Base-by-base conservation (phyloP, 1,140 invertebrate genomes). In the Araneus ventricosus region DNA sequence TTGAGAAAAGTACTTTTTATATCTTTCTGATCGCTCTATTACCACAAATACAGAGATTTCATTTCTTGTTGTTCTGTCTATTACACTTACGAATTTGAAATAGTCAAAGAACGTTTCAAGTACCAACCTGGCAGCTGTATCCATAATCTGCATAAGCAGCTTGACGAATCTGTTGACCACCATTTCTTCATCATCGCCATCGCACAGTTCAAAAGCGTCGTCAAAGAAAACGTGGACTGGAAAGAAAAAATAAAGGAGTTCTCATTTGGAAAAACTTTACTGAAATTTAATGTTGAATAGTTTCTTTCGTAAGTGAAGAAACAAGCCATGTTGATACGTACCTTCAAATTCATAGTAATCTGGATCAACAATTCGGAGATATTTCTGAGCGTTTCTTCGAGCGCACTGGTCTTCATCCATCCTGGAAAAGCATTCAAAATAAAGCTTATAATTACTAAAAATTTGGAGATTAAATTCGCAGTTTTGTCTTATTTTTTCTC, bases 161-260 rank as follows among this genome's bases (percentile, higher is more conserved):
- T 99, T 98, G 0, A 99, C 99, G 96, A 99, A 99, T 30, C 98
- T 96, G 96, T 99, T 99, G 57, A 99, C 98, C 95, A 99, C 98
- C 61, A 97, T 97, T 95, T 99, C 98, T 97, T 95, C 87, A 93
- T 99, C 98, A 94, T 99, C 98, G 95, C 99, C 98, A 95, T 99
- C 99, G 70, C 98, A 97, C 92, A 99, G 97, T 96, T 99, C 99
- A 95, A 99, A 99, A 30, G 99, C 99, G 95, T 99, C 99, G 95
- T 99, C 99, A 95, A 99, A 98, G 96, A 99, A 99, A 93, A 99
- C 99, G 95, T 99, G 99, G 93, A 99, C 99, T 99, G 95, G 4
- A 34, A 1, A 75, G 5, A 79, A 96, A 52, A 79, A 96, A 96
- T 94, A 94, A 52, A 75, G 3, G n/a, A 20, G n/a, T 45, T 39